Evolutionary conservation across 2,797 vertebrate genomes (phyloP).

Genomic region (Coregonus suidteri): DNA sequence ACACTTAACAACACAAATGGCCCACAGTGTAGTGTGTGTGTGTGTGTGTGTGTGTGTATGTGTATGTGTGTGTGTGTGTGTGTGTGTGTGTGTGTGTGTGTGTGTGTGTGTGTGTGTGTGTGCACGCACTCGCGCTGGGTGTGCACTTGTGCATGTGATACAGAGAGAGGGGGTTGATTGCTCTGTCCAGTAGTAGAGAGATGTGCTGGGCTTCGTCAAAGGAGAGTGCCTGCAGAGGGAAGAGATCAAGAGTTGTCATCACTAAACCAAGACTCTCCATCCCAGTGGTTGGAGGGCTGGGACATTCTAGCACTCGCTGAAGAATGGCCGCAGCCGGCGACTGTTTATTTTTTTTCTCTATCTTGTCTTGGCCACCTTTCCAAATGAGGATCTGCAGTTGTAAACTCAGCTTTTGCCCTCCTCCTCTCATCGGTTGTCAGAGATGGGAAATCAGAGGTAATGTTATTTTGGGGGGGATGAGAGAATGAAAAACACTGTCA

Average conservation of each 20-base stretch:
- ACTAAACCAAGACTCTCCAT: slow-evolving; percentile 53
- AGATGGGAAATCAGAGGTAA: slow-evolving; percentile 52
- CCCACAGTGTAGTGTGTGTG: slow-evolving; percentile 35
- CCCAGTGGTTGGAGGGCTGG: slow-evolving; percentile 46
- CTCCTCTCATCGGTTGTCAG: slow-evolving; percentile 50
- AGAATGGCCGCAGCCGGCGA: slow-evolving; percentile 56
- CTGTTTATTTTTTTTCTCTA: slow-evolving; percentile 78
- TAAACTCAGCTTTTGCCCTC: slow-evolving; percentile 51
- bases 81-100: slow-evolving; percentile 10
- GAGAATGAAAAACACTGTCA: slow-evolving; percentile 64
- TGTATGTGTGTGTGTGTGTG: too few species aligned
- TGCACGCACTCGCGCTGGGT: slow-evolving; percentile 11
- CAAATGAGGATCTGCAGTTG: slow-evolving; percentile 69
- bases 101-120: slow-evolving; percentile 40
- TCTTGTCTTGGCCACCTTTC: slow-evolving; percentile 68
- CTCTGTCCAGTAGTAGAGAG: slow-evolving; percentile 36
- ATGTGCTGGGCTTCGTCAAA: slow-evolving; percentile 69
- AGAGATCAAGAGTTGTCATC: slow-evolving; percentile 73
- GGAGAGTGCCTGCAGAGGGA: slow-evolving; percentile 58
- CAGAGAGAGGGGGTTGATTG: slow-evolving; percentile 3
- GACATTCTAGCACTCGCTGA: slow-evolving; percentile 68
- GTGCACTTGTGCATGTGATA: slow-evolving; percentile 1
- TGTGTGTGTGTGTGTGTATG: too few species aligned
- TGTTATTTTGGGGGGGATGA: slow-evolving; percentile 57
- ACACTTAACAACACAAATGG: slow-evolving; percentile 94